These are phyloP conservation scores for Anaspis maculata DNA, from an alignment of 2,888 invertebrate species.

Conservation along the genomic window DNA sequence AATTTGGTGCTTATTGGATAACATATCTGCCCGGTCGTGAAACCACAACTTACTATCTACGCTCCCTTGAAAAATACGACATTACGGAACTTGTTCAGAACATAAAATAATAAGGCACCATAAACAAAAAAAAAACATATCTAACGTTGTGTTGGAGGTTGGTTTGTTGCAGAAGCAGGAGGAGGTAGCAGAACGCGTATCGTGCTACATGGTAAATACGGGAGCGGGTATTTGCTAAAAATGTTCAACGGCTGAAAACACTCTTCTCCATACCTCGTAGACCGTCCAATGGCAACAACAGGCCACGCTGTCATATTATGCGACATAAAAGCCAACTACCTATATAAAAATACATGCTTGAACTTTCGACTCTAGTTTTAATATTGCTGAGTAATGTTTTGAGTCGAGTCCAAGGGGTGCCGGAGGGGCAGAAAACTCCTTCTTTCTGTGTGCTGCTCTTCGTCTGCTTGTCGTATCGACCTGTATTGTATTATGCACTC, in stretches of 20 bases:
- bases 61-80: too few species aligned
- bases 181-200: constrained; percentile 9
- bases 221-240: constrained; percentile 11
- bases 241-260: too few species aligned
- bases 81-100: too few species aligned
- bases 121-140: constrained; percentile 12
- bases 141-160: too few species aligned
- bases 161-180: too few species aligned
- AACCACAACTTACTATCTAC: too few species aligned
- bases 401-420: constrained; percentile 4
- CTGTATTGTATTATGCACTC: constrained; percentile 21
- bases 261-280: constrained; percentile 10
- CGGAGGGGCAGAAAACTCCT: too few species aligned
- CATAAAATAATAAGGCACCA: constrained; percentile 10
- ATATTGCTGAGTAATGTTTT: constrained; percentile 17
- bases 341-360: constrained; percentile 15
- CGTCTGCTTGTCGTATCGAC: constrained; percentile 20
- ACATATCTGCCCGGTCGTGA: too few species aligned
- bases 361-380: constrained; percentile 18
- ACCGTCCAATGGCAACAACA: constrained; percentile 14
- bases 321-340: constrained; percentile 14
- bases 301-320: constrained; percentile 15
- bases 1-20: too few species aligned
- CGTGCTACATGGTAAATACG: constrained; percentile 8
- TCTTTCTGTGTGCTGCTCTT: too few species aligned